phyloP scores from a whole-genome alignment of 2,113 vertebrate species.

The Noctilio leporinus region DNA sequence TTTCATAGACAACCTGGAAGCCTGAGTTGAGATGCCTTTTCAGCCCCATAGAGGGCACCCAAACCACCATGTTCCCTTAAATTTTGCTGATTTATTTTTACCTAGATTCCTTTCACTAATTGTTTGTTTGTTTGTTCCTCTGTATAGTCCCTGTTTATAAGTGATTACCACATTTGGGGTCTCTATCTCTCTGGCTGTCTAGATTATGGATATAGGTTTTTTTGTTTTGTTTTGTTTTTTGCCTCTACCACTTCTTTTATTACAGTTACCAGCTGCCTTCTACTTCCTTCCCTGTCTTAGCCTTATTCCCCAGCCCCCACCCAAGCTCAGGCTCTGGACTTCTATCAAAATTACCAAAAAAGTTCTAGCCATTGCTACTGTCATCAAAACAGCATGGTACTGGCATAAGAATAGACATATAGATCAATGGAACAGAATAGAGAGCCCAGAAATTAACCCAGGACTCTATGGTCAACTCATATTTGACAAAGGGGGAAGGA shows the following conservation, averaged over 20 bases:
- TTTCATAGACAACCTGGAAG: not conserved
- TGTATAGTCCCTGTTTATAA: not conserved
- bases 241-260: not conserved
- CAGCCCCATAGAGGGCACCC: slow-evolving; percentile 52
- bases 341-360: not conserved
- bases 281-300: not conserved
- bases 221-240: too few relatives aligned
- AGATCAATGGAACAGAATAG: too few relatives aligned
- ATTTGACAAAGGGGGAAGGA: too few relatives aligned
- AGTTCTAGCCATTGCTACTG: too few relatives aligned
- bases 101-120: not conserved
- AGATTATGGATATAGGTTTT: not conserved
- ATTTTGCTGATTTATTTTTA: slow-evolving; percentile 23
- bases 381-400: too few relatives aligned
- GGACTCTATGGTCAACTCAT: too few relatives aligned
- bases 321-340: not conserved
- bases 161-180: not conserved
- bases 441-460: too few relatives aligned
- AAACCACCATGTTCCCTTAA: not conserved
- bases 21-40: not conserved
- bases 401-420: too few relatives aligned
- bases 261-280: not conserved
- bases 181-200: not conserved
- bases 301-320: not conserved
- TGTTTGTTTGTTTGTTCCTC: not conserved